These are phyloP conservation scores for Eristalis arbustorum DNA, from an alignment of 2,888 invertebrate species.

Conservation along the genomic window DNA sequence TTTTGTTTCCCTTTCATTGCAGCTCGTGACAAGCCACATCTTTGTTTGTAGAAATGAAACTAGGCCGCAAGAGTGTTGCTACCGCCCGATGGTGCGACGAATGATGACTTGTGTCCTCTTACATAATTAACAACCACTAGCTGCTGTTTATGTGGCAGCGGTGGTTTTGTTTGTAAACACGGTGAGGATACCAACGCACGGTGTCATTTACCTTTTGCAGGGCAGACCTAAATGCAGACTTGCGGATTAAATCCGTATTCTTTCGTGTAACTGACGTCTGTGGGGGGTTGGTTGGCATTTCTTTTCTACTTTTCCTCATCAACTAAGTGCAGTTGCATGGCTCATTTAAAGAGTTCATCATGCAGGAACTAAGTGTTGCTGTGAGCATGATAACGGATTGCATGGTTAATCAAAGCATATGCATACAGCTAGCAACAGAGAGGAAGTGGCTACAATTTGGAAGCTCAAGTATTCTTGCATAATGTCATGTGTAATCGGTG, in stretches of 20 bases:
- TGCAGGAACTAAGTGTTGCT: too few relatives aligned
- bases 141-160: background rate
- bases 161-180: background rate
- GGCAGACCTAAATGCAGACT: background rate
- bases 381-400: too few relatives aligned
- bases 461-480: background rate
- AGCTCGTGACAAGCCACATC: background rate
- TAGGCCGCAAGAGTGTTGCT: background rate
- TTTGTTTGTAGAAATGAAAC: background rate
- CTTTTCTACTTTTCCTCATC: too few relatives aligned
- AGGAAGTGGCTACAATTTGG: background rate
- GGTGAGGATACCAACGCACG: background rate
- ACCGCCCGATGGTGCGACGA: background rate
- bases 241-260: background rate
- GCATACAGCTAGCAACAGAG: background rate
- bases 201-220: background rate
- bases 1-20: slow-evolving; percentile 2
- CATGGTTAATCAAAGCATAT: too few relatives aligned
- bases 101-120: background rate
- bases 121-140: background rate
- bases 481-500: background rate
- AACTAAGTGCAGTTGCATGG: too few relatives aligned
- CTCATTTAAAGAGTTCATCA: too few relatives aligned
- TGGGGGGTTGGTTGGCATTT: too few relatives aligned
- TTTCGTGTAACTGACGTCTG: background rate